These are phyloP conservation scores for Pipistrellus pygmaeus DNA, from an alignment of 2,797 vertebrate species.

Conservation along the genomic window DNA sequence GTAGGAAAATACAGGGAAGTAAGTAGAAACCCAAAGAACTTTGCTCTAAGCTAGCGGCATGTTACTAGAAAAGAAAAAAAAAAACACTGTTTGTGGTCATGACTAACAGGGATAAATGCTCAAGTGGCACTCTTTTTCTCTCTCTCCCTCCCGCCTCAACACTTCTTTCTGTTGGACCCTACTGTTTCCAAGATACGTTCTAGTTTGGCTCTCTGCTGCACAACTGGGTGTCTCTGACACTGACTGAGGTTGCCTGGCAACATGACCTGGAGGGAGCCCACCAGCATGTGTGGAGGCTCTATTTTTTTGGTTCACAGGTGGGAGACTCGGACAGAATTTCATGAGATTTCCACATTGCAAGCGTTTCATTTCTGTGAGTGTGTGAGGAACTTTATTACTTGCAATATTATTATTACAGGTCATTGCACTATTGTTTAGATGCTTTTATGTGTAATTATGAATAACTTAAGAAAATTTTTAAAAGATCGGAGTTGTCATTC, in stretches of 20 bases:
- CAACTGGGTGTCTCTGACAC: slow-evolving; percentile 69
- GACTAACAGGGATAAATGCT: neutral
- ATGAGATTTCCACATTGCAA: neutral
- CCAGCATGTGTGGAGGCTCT: slow-evolving; percentile 48
- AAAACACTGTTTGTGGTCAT: neutral
- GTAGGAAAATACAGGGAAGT: neutral
- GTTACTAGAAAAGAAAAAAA: neutral
- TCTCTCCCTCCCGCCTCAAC: neutral
- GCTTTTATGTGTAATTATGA: slow-evolving; percentile 34
- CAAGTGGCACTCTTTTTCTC: neutral
- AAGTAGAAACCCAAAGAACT: neutral
- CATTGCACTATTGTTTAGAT: neutral
- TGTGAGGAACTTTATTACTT: slow-evolving; percentile 43
- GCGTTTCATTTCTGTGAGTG: slow-evolving; percentile 31
- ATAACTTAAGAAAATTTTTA: slow-evolving; percentile 3
- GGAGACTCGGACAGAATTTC: slow-evolving; percentile 67
- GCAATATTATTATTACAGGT: neutral
- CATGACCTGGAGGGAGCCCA: slow-evolving; percentile 71
- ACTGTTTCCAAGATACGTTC: slow-evolving; percentile 74
- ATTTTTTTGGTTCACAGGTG: slow-evolving; percentile 68
- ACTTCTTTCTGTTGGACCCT: slow-evolving; percentile 6
- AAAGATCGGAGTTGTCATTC: slow-evolving; percentile 11
- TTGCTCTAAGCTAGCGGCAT: neutral
- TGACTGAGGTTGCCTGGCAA: slow-evolving; percentile 84
- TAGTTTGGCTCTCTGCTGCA: slow-evolving; percentile 73